Base-by-base conservation (phyloP, 2,888 invertebrate genomes). In the Sturmia bella region DNA sequence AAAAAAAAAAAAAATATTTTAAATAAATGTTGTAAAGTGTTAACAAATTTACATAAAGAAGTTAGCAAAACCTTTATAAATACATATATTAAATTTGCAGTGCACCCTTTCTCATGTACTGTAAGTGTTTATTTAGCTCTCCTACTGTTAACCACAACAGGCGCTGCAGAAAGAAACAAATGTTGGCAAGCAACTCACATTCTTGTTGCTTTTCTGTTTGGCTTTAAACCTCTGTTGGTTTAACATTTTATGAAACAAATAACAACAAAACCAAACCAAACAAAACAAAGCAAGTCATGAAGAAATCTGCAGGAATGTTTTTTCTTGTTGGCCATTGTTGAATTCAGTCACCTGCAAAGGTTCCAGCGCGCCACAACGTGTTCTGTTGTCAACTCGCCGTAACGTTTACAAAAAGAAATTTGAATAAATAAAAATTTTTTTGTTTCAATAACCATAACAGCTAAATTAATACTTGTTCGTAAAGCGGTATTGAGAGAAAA, bases 301-400 rank as follows among this genome's bases (percentile, higher is more conserved):
- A 56, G 27, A 54, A 63, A 57, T 48, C 48, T 66, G 56, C 78
- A 78, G 72, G 76, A 57, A 78, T 74, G 27, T 64, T 57, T 78
- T 72, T 77, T 81, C 68, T 74, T 68, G 75, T 80, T 72, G 70
- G 77, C 81, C 76, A 76, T 76, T 83, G 77, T 80, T 77, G 72
- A 73, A 81, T 80, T 81, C 84, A 84, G 84, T 84, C 84, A 84
- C 84, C 84, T 84, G 84, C 77, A 80, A 83, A 84, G 84, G 84
- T 84, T 84, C 81, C 69, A 82, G 74, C 82, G 82, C 82, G 78
- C 74, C 74, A 82, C 82, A 82, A 82, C 82, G 82, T 75, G 66
- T 78, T 72, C 41, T 59, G 45, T 78, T 52, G 72, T 72, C 52
- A 52, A 72, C 21, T 72, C 72, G 66, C 43, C n/a, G 7, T 21